Base-by-base conservation (phyloP, 2,113 vertebrate species). In the Pachycephala philippinensis region DNA sequence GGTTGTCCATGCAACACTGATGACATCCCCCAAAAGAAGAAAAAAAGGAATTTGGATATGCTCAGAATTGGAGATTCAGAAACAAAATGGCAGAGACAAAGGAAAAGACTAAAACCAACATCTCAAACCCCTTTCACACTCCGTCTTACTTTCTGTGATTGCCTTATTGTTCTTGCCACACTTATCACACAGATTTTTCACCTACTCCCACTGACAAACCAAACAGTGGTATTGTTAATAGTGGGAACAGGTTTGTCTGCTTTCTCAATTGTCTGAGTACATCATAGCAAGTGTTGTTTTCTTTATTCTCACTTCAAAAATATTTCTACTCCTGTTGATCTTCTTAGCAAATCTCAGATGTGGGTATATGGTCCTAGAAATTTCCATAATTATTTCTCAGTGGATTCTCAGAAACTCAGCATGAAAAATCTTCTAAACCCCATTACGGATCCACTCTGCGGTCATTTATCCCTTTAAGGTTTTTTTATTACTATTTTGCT, bases 11-110 rank as follows among this genome's bases (percentile, higher is more conserved):
- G 30, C 14, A 72, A 77, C 3, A 22, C 14, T 1, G 1, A 68
- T n/a, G 17, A 28, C 2, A 2, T 39, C 61, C 5, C 21, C 45
- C 15, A 65, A 40, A 42, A 57, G 5, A 76, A 49, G 7, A 60
- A 69, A 61, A 71, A 59, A 42, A 7, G 0, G 0, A 89, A 52
- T 39, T 40, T 53, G 7, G 31, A 68, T 63, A 31, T 18, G 7
- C 7, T 84, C 10, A 69, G 12, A 57, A 61, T 12, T 61, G 21
- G 23, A 92, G 11, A 47, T n/a, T 15, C 7, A 40, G 28, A 63
- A 74, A 70, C 2, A 56, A 65, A 74, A 49, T 31, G 0, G 31
- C 17, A 20, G 63, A 40, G 15, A 60, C 1, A 69, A 57, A 87
- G 77, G 5, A 2, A 22, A 87, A 81, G 4, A 30, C 37, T 28